Conservation (phyloP, 2,113 vertebrate genomes). For the Petrocephalus microphthalmus region DNA sequence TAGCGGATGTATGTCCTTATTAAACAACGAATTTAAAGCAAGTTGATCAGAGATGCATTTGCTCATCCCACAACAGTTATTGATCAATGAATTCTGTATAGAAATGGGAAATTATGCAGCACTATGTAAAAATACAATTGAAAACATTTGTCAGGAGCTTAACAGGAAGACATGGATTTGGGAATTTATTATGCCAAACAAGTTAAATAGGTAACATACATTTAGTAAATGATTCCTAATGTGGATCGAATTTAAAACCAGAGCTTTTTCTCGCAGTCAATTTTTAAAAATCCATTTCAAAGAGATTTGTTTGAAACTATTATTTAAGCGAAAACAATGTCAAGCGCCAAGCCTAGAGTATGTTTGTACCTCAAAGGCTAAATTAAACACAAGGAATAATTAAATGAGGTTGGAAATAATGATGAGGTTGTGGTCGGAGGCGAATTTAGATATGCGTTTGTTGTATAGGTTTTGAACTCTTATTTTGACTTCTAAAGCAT, state of each 20-base stretch:
- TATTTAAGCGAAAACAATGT: neutral
- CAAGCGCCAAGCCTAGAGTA: neutral
- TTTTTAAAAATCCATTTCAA: neutral
- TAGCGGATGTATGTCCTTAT: neutral
- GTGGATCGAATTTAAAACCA: neutral
- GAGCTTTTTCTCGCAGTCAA: neutral
- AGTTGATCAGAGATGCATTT: neutral
- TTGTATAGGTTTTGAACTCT: neutral
- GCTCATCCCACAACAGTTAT: neutral
- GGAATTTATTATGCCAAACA: neutral
- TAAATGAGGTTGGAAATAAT: slow-evolving; percentile 12
- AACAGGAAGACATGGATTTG: neutral
- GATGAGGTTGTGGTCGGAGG: slow-evolving; percentile 10
- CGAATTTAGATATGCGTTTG: slow-evolving; percentile 1
- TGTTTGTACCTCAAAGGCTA: slow-evolving; percentile 3
- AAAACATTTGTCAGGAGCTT: neutral
- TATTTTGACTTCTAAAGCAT: neutral
- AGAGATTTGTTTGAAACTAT: neutral
- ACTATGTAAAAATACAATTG: neutral
- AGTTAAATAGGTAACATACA: neutral
- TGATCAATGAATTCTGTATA: neutral
- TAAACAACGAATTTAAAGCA: neutral
- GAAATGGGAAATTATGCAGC: neutral
- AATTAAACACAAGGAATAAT: slow-evolving; percentile 13
- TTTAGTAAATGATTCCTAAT: neutral